Percentiles rank a stretch among this genome's conserved stretches.
Evolutionary conservation across 2,888 invertebrate genomes (phyloP).

Genomic region (Pachymerium ferrugineum): DNA sequence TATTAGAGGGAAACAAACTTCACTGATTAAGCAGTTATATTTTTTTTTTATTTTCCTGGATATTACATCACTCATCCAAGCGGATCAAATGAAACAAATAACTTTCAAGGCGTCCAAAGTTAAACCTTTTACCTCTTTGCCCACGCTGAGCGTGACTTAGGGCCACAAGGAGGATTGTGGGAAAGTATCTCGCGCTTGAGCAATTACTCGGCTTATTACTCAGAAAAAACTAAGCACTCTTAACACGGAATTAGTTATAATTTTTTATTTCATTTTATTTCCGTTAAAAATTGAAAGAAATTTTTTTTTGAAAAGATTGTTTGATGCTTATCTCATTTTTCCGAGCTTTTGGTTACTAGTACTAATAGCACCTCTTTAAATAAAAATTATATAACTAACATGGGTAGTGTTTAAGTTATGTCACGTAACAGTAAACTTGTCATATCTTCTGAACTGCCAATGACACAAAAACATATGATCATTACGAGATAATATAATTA

Average conservation of each 20-base stretch:
- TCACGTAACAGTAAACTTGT: no score
- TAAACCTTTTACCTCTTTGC: background rate
- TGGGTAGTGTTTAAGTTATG: no score
- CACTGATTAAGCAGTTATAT: no score
- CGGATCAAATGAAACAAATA: background rate
- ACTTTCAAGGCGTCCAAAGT: background rate
- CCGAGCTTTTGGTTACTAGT: no score
- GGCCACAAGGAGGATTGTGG: background rate
- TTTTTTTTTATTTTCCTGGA: no score
- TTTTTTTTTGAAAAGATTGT: background rate
- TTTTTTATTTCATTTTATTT: background rate
- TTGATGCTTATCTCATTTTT: no score
- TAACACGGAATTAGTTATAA: constrained; percentile 1
- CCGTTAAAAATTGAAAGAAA: background rate
- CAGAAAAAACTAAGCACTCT: background rate
- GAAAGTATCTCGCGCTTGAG: background rate
- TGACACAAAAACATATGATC: no score
- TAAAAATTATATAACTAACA: no score
- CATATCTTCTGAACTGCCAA: no score
- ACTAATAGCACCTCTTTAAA: no score
- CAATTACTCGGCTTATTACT: constrained; percentile 1
- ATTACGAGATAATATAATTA: no score
- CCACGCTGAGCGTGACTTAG: constrained; percentile 22
- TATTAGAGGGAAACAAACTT: no score
- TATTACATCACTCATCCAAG: background rate